These are phyloP conservation scores for Huso huso DNA, from an alignment of 2,797 vertebrate species.

Conservation along the genomic window DNA sequence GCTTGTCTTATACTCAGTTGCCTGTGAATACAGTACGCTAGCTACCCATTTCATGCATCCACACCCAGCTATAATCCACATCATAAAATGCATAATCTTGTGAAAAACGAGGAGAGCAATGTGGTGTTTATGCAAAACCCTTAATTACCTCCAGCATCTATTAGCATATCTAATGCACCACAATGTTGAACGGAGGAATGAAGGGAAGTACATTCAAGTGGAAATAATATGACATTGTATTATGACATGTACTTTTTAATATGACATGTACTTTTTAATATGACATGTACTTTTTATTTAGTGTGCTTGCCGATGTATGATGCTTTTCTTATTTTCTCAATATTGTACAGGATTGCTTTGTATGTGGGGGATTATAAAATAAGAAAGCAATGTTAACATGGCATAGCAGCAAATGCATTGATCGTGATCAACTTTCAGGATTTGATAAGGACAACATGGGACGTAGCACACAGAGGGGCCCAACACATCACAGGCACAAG, in stretches of 20 bases:
- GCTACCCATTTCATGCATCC: constrained; percentile 55
- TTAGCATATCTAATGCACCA: constrained; percentile 60
- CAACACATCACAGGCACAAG: no score
- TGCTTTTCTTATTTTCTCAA: no score
- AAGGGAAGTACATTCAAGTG: constrained; percentile 49
- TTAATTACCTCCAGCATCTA: constrained; percentile 58
- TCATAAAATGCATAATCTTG: constrained; percentile 66
- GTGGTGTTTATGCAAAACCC: constrained; percentile 53
- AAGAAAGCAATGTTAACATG: no score
- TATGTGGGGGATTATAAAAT: no score
- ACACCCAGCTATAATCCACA: constrained; percentile 57
- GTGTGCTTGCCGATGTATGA: no score
- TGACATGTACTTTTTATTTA: no score
- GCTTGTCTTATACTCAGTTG: constrained; percentile 37
- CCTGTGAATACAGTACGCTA: constrained; percentile 56
- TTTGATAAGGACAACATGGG: no score
- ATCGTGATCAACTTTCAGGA: no score
- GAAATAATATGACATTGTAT: constrained; percentile 60
- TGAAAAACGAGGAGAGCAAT: constrained; percentile 48
- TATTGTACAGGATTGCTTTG: no score
- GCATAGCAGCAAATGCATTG: no score
- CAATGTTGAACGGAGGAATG: constrained; percentile 65
- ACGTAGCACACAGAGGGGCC: no score
- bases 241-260: constrained; percentile 32
- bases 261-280: no score